phyloP scores from a whole-genome alignment of 2,113 vertebrate species.

The Megaptera novaeangliae region DNA sequence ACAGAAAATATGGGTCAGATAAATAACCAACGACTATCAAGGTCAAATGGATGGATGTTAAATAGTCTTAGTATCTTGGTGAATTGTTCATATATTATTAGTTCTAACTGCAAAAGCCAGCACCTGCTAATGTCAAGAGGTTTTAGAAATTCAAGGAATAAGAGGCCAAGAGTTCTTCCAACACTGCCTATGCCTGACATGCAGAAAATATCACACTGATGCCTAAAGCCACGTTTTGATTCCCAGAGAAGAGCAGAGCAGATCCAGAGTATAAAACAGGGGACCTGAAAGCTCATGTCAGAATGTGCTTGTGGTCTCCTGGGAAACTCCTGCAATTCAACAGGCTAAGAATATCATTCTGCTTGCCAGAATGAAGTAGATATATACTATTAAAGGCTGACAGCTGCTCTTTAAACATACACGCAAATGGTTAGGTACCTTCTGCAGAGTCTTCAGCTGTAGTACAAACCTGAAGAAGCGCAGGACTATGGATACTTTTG shows the following conservation, averaged over 20 bases:
- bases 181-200: background rate
- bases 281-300: slow-evolving; percentile 30
- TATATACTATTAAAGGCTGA: slow-evolving; percentile 20
- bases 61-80: background rate
- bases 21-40: slow-evolving; percentile 8
- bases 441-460: background rate
- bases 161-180: slow-evolving; percentile 8
- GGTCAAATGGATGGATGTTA: background rate
- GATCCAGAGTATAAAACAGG: slow-evolving; percentile 22
- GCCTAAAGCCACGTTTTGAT: slow-evolving; percentile 47
- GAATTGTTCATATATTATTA: background rate
- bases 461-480: background rate
- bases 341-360: slow-evolving; percentile 24
- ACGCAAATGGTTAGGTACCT: background rate
- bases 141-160: slow-evolving; percentile 31
- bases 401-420: slow-evolving; percentile 47
- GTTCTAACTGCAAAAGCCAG: background rate
- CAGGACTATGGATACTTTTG: background rate
- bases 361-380: background rate
- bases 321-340: slow-evolving; percentile 44
- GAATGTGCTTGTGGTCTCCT: slow-evolving; percentile 34
- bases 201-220: slow-evolving; percentile 34
- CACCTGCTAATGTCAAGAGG: background rate
- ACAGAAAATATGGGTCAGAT: background rate
- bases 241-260: slow-evolving; percentile 32